Percentiles rank a stretch among this genome's conserved stretches.
Evolutionary conservation across 2,797 vertebrate genomes (phyloP).

Genomic region (Tympanoctomys barrerae): DNA sequence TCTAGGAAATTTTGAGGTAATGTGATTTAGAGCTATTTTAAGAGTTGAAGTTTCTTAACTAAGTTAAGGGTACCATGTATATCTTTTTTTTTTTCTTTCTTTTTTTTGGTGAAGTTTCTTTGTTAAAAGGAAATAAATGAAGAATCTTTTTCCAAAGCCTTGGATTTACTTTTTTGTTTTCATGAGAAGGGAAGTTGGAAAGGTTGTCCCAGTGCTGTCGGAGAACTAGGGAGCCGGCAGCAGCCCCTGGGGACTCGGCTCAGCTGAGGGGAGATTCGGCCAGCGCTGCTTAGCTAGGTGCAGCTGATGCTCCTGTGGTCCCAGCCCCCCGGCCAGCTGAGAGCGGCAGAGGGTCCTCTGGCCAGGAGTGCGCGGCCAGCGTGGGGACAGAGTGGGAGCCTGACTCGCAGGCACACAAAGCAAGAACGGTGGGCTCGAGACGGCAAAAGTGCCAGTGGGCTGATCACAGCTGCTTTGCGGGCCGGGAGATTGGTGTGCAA

Average conservation of each 20-base stretch:
- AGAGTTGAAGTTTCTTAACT: constrained; percentile 53
- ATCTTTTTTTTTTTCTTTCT: not conserved
- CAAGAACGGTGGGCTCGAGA: not conserved
- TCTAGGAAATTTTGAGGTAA: constrained; percentile 99
- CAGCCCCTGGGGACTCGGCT: not conserved
- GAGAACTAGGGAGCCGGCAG: not conserved
- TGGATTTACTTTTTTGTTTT: constrained; percentile 10
- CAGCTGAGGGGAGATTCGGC: not conserved
- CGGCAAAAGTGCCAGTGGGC: not conserved
- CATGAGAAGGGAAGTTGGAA: constrained; percentile 2
- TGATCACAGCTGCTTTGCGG: not conserved
- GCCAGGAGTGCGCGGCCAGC: too few relatives aligned
- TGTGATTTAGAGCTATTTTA: constrained; percentile 70
- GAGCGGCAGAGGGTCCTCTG: not conserved
- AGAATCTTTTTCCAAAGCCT: constrained; percentile 56
- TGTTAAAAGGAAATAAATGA: constrained; percentile 49
- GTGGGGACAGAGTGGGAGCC: not conserved
- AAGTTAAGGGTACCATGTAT: constrained; percentile 5
- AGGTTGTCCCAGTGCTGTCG: not conserved
- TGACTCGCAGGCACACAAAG: not conserved
- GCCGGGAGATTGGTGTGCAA: not conserved
- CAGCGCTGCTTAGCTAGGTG: not conserved
- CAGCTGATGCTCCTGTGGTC: too few relatives aligned
- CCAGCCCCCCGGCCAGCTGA: not conserved
- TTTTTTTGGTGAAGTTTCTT: not conserved